Evolutionary conservation across 2,888 invertebrate species (phyloP), one percentile per base, ranked within the genome.

Genomic region (Melanchra persicariae): DNA sequence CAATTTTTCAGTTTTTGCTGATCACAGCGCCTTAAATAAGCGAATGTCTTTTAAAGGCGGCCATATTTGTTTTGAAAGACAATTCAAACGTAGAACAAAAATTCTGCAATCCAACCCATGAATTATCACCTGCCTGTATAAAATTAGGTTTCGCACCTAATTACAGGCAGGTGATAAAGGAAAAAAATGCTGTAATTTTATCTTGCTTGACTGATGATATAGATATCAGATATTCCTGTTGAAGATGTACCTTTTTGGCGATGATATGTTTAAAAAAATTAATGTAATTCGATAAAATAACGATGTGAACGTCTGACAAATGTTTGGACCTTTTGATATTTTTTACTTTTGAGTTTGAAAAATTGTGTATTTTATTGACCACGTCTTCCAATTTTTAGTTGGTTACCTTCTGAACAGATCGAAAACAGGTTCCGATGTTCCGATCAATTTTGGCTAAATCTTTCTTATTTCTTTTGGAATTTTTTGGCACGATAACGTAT

Each of bases 341-440:
- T 82, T 85, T 87, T 86, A 80, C 79, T 62, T 57, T 63, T 45
- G 74, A 82, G 75, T 85, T 86, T 89, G 87, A 89, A 86, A 89
- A 83, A 89, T 89, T 81, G 77, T 81, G 76, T 78, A 75, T 83
- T 84, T 85, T 85, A 87, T 88, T 86, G 84, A 69, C 57, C 76
- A 55, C 79, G 85, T 85, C 83, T 85, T 75, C 65, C 72, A 86
- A 85, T 88, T 83, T 87, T 84, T 83, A 84, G 62, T 5, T 81
- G 70, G 49, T 71, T 47, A 87, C 86, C 85, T 86, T 83, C 65
- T 68, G 77, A 83, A 81, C 64, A 71, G 67, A 70, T 71, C 37
- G 63, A 61, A 47, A 84, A 85, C 86, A 61, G 83, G 85, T 81
- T 80, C 65, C 37, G 60, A 65, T 77, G 85, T 81, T 77, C 64